Conservation (phyloP, 2,797 vertebrate species). For the Austrolebias charrua region DNA sequence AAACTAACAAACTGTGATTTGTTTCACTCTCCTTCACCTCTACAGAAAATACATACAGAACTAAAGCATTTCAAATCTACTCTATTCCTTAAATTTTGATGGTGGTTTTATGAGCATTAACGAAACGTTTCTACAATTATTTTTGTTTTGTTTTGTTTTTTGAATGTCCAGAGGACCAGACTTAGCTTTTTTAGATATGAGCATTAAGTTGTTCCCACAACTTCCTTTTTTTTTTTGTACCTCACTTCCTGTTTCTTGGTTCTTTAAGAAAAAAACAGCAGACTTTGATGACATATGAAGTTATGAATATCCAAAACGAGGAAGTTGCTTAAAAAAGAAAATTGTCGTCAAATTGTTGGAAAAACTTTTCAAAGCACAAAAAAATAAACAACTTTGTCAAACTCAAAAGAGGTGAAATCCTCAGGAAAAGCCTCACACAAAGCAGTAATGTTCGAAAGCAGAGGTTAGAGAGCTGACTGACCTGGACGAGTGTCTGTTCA, state of each 20-base stretch:
- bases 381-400: neutral
- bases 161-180: too few relatives aligned
- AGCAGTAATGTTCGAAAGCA: neutral
- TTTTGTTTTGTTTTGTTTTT: too few relatives aligned
- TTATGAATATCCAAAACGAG: constrained; percentile 29
- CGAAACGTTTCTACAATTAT: too few relatives aligned
- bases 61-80: too few relatives aligned
- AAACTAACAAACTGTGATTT: neutral
- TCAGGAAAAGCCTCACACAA: neutral
- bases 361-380: neutral
- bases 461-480: constrained; percentile 29
- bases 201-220: constrained; percentile 1
- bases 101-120: neutral
- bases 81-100: too few relatives aligned
- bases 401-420: neutral
- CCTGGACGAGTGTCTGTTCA: constrained; percentile 73
- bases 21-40: neutral
- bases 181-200: too few relatives aligned
- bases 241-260: constrained; percentile 52
- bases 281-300: neutral
- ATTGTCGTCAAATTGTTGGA: neutral
- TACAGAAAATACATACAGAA: neutral
- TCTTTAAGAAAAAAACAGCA: neutral
- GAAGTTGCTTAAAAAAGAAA: constrained; percentile 33
- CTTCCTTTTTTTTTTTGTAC: constrained; percentile 17